phyloP scores from a whole-genome alignment of 2,113 vertebrate genomes.

The Pluvianellus socialis region DNA sequence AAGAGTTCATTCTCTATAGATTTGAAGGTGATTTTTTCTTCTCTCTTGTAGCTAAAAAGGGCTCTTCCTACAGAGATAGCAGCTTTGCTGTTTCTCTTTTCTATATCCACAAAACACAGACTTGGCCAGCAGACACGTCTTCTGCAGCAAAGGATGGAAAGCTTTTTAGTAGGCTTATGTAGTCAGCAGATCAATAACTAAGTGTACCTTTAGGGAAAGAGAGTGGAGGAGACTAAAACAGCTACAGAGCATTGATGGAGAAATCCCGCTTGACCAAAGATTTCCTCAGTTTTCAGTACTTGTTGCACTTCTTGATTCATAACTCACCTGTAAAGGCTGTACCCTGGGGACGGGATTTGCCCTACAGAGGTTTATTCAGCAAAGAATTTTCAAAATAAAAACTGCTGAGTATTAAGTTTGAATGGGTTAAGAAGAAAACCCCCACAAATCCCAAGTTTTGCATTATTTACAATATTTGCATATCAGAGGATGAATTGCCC shows the following conservation, averaged over 20 bases:
- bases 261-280: neutral
- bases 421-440: neutral
- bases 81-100: neutral
- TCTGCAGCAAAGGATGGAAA: neutral
- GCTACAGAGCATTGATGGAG: neutral
- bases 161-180: neutral
- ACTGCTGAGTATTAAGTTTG: neutral
- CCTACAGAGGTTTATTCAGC: neutral
- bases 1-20: neutral
- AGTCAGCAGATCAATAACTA: neutral
- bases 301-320: neutral
- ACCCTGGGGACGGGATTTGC: neutral
- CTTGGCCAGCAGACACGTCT: neutral
- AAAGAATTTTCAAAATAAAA: neutral
- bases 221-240: neutral
- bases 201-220: neutral
- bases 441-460: neutral
- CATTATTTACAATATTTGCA: conserved; percentile 19
- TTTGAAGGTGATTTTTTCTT: neutral
- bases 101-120: neutral
- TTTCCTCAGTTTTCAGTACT: neutral
- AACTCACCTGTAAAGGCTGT: neutral
- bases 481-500: neutral
- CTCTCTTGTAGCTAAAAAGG: neutral
- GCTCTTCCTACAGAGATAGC: neutral